Conservation (phyloP, 2,797 vertebrate genomes). For the Ceryle rudis region DNA sequence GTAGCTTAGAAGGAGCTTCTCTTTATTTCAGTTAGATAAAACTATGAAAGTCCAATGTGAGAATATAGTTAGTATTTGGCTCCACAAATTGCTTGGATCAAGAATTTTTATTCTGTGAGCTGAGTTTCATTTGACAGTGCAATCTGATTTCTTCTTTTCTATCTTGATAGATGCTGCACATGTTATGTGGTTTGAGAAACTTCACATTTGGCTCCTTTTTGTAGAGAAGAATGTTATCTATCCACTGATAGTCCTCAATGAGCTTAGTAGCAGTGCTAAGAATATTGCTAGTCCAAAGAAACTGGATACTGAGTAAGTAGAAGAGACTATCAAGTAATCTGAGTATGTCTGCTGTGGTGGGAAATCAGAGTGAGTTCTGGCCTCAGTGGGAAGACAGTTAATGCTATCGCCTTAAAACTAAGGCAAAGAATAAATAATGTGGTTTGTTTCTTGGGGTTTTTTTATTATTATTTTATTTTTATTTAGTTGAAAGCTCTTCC, state of each 20-base stretch:
- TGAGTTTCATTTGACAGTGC: background rate
- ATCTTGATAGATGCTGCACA: constrained; percentile 89
- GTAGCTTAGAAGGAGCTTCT: background rate
- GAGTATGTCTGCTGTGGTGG: background rate
- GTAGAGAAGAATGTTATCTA: constrained; percentile 97
- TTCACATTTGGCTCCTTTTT: constrained; percentile 97
- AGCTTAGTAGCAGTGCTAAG: constrained; percentile 94
- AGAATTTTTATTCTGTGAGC: background rate
- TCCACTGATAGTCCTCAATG: constrained; percentile 95
- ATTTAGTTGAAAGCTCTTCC: background rate
- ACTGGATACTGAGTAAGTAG: constrained; percentile 94
- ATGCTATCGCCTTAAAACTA: background rate
- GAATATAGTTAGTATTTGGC: background rate
- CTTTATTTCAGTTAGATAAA: background rate
- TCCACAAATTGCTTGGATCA: background rate
- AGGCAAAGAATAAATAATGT: background rate
- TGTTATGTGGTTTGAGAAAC: constrained; percentile 99
- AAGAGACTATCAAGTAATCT: background rate
- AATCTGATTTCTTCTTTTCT: constrained; percentile 13
- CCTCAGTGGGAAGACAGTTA: background rate
- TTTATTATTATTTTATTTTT: background rate
- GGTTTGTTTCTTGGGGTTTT: no score
- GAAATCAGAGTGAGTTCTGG: background rate
- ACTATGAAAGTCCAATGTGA: background rate
- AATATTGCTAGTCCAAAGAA: constrained; percentile 94